Base-by-base conservation (phyloP, 2,113 vertebrate species). In the Baryphthengus martii region DNA sequence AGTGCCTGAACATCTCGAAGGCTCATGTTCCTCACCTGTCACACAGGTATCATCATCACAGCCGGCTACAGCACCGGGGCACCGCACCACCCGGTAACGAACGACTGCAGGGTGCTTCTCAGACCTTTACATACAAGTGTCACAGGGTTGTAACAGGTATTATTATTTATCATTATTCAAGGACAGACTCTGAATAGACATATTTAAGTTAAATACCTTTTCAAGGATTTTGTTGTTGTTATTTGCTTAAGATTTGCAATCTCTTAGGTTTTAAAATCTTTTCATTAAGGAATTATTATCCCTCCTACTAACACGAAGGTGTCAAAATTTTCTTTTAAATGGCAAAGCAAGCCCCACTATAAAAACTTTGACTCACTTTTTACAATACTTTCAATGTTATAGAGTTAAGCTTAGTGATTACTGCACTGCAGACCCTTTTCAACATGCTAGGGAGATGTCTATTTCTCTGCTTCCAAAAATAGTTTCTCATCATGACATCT, bases 21-120 rank as follows among this genome's bases (percentile, higher is more conserved):
- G 80, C 42, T 65, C 9, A 0, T 3, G 24, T 20, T 40, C 29
- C 52, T 52, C 37, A 2, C 26, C 76, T 65, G 50, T 12, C 88
- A 42, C 40, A 29, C 65, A 29, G 90, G 49, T 0, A 15, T 26
- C 20, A 6, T 2, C 13, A 8, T 7, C 77, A 25, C 26, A 50
- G 24, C 6, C 20, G 25, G 15, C 24, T 5, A 1, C 45, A 53
- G 4, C 40, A 7, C 33, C 2, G 12, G 17, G 42, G 40, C 15
- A n/a, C 58, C 10, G 20, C 0, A 6, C 4, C 1, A n/a, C 35
- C 26, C 5, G 1, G 21, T 1, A 16, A 75, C 2, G 58, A 65
- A 11, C 3, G 29, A 13, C 85, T 71, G 42, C 66, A 58, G 49
- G 24, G n/a, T 37, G 35, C 11, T 33, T 17, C 16, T 9, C 26